Evolutionary conservation across 2,797 vertebrate genomes (phyloP).

Genomic region (Sebastes steindachneri): DNA sequence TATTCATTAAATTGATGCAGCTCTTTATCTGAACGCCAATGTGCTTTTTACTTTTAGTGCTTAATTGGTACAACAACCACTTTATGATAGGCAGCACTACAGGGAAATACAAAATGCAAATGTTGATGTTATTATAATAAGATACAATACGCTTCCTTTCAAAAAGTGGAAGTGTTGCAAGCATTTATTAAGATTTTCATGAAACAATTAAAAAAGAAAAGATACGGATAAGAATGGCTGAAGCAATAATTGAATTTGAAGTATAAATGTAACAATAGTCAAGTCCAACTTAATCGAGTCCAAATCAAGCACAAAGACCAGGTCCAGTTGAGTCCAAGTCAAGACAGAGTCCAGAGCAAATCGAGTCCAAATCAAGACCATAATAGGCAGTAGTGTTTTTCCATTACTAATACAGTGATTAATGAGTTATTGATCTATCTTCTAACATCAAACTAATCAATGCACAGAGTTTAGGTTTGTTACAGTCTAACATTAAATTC

Average conservation of each 20-base stretch:
- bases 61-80: background rate
- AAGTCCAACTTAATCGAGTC: too few relatives aligned
- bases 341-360: too few relatives aligned
- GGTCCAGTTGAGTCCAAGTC: too few relatives aligned
- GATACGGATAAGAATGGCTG: background rate
- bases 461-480: too few relatives aligned
- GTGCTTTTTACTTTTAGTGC: background rate
- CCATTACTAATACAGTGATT: too few relatives aligned
- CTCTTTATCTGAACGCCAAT: background rate
- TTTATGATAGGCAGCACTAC: background rate
- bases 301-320: too few relatives aligned
- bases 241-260: background rate
- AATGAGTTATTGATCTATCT: too few relatives aligned
- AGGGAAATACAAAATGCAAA: background rate
- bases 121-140: background rate
- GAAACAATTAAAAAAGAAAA: background rate
- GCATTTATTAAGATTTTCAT: background rate
- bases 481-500: too few relatives aligned
- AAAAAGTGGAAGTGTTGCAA: too few relatives aligned
- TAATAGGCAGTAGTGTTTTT: too few relatives aligned
- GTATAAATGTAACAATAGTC: background rate
- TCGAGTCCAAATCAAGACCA: too few relatives aligned
- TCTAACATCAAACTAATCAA: too few relatives aligned
- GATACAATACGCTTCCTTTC: background rate
- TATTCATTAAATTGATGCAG: background rate